Conservation (phyloP, 2,113 vertebrate species). For the Silurus glanis region DNA sequence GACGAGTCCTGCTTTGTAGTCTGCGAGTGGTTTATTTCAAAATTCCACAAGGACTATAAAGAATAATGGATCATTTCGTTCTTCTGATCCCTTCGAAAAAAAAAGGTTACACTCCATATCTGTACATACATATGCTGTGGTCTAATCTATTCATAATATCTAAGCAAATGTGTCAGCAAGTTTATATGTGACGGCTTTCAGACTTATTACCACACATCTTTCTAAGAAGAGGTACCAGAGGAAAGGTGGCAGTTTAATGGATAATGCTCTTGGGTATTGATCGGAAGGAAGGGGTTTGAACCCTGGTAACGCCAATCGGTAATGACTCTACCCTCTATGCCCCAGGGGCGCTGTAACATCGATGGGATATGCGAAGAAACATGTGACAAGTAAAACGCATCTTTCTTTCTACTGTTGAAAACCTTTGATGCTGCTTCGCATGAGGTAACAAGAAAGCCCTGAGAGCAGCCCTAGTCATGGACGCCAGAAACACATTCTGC, state of each 20-base stretch:
- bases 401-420: not conserved
- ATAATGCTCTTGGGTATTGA: too few species aligned
- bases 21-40: not conserved
- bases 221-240: not conserved
- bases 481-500: not conserved
- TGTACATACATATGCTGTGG: not conserved
- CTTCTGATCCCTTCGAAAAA: not conserved
- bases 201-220: not conserved
- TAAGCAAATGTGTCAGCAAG: not conserved
- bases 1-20: not conserved
- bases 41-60: not conserved
- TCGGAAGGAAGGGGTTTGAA: too few species aligned
- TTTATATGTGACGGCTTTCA: not conserved
- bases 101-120: not conserved
- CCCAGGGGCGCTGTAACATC: too few species aligned
- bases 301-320: too few species aligned
- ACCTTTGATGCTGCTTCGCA: not conserved
- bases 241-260: too few species aligned
- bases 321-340: too few species aligned
- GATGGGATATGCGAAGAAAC: too few species aligned
- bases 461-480: not conserved
- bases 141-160: not conserved
- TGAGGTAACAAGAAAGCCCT: not conserved
- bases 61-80: not conserved
- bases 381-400: too few species aligned